A percentile compares a stretch with the other conserved stretches of the same genome.
Conservation (phyloP, 2,797 vertebrate species). For the Typhlichthys subterraneus region DNA sequence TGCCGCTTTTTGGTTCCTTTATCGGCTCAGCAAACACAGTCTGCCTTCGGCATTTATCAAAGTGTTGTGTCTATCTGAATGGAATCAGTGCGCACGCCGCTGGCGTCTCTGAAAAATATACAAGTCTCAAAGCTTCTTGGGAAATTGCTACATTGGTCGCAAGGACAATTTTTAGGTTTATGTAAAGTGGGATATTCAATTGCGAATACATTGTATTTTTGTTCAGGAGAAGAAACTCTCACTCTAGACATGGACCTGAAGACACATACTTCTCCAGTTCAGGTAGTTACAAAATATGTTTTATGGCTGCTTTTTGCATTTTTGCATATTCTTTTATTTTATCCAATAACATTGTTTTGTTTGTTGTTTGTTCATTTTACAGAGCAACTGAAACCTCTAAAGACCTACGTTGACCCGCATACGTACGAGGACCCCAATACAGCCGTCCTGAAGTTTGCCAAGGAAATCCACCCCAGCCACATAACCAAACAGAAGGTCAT, state of each 20-base stretch:
- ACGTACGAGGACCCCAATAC: conserved; percentile 97
- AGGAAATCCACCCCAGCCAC: conserved; percentile 89
- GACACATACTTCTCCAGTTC: conserved; percentile 93
- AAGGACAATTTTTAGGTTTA: conserved; percentile 11
- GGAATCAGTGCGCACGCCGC: conserved; percentile 36
- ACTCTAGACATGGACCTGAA: conserved; percentile 84
- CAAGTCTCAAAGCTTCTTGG: conserved; percentile 13
- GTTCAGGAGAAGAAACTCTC: conserved; percentile 80
- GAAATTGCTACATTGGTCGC: conserved; percentile 41
- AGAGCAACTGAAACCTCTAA: conserved; percentile 97
- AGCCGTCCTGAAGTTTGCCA: conserved; percentile 94
- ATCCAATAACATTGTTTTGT: background rate
- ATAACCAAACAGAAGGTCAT: conserved; percentile 96
- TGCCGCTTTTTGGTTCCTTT: conserved; percentile 60
- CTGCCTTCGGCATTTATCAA: conserved; percentile 57
- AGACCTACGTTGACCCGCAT: conserved; percentile 96
- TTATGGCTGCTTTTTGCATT: background rate
- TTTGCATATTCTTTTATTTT: background rate
- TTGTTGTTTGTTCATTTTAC: conserved; percentile 23
- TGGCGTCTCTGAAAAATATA: conserved; percentile 41
- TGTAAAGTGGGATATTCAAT: conserved; percentile 33
- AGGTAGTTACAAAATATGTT: conserved; percentile 72
- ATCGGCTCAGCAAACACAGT: conserved; percentile 71
- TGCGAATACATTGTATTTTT: conserved; percentile 30
- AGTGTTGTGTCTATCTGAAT: conserved; percentile 57